A percentile compares a stretch with the other conserved stretches of the same genome.
phyloP scores from a whole-genome alignment of 1,140 invertebrate species.

The Carposina sasakii region DNA sequence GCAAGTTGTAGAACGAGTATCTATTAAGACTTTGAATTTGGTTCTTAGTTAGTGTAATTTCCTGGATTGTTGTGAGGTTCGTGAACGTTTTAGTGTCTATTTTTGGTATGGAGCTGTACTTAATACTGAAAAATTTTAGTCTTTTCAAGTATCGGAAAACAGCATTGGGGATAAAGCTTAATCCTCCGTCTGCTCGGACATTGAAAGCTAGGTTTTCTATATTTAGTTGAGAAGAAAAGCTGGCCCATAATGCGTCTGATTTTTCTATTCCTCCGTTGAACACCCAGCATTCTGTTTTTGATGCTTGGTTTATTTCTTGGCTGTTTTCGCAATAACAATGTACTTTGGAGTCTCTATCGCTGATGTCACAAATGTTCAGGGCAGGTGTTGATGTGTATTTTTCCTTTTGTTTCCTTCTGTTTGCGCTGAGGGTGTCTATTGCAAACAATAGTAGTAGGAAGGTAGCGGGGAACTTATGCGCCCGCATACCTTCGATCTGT shows the following conservation, averaged over 20 bases:
- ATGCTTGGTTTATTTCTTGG: constrained; percentile 58
- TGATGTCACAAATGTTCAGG: constrained; percentile 66
- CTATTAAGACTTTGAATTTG: constrained; percentile 76
- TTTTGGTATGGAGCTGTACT: constrained; percentile 79
- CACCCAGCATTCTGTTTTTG: constrained; percentile 76
- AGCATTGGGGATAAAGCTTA: constrained; percentile 80
- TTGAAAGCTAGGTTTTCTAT: constrained; percentile 79
- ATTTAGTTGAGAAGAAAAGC: constrained; percentile 80
- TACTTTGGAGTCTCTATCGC: constrained; percentile 63
- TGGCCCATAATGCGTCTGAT: constrained; percentile 79
- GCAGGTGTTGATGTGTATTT: constrained; percentile 41
- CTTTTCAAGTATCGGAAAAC: constrained; percentile 77
- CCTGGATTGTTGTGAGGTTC: constrained; percentile 77
- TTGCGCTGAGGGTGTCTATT: constrained; percentile 61
- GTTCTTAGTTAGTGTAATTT: constrained; percentile 80
- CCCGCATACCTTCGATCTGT: constrained; percentile 65
- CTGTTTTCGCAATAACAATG: constrained; percentile 68
- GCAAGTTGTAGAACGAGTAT: constrained; percentile 80
- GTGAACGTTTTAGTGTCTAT: constrained; percentile 80
- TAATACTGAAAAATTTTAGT: constrained; percentile 77
- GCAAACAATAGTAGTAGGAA: constrained; percentile 62
- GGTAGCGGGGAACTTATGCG: constrained; percentile 61
- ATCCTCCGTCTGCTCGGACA: constrained; percentile 76
- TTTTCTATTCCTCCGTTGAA: constrained; percentile 77
- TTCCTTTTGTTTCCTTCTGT: constrained; percentile 56